Percentiles rank a stretch among this genome's conserved stretches.
phyloP scores from a whole-genome alignment of 2,113 vertebrate genomes.

The Stigmatopora argus region DNA sequence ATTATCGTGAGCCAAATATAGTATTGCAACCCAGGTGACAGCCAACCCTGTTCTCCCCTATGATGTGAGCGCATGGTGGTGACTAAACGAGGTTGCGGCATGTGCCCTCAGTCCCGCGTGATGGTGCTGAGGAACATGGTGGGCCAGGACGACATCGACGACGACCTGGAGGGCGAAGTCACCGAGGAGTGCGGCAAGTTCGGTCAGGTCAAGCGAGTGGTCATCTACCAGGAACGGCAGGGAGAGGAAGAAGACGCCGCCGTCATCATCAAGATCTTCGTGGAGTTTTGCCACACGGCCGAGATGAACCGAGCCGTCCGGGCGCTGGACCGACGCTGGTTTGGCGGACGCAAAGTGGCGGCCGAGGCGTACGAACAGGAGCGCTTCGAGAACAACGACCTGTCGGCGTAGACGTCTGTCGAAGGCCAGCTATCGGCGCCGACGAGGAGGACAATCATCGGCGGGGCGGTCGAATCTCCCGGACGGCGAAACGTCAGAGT shows the following conservation, averaged over 20 bases:
- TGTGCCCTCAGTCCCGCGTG: slow-evolving; percentile 81
- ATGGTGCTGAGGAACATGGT: slow-evolving; percentile 99
- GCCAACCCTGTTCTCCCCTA: too few species aligned
- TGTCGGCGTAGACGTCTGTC: slow-evolving; percentile 74
- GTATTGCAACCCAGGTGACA: too few species aligned
- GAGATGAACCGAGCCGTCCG: slow-evolving; percentile 98
- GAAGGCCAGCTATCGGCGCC: background rate
- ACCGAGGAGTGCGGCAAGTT: slow-evolving; percentile 97
- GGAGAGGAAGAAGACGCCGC: slow-evolving; percentile 95
- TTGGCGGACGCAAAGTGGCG: slow-evolving; percentile 91
- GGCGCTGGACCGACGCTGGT: slow-evolving; percentile 97
- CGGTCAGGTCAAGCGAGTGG: slow-evolving; percentile 89
- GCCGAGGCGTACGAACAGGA: slow-evolving; percentile 97
- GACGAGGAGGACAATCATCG: background rate
- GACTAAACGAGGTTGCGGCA: background rate
- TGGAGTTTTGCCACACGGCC: slow-evolving; percentile 89
- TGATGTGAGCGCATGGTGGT: background rate
- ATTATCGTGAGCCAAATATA: too few species aligned
- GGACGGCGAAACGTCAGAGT: background rate
- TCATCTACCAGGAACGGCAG: slow-evolving; percentile 98
- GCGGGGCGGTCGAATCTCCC: background rate
- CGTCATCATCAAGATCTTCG: slow-evolving; percentile 97
- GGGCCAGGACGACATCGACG: slow-evolving; percentile 96
- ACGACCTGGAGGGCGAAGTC: slow-evolving; percentile 94
- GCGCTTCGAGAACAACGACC: slow-evolving; percentile 93